Evolutionary conservation across 2,888 invertebrate species (phyloP).

Genomic region (Acrobeloides nanus): DNA sequence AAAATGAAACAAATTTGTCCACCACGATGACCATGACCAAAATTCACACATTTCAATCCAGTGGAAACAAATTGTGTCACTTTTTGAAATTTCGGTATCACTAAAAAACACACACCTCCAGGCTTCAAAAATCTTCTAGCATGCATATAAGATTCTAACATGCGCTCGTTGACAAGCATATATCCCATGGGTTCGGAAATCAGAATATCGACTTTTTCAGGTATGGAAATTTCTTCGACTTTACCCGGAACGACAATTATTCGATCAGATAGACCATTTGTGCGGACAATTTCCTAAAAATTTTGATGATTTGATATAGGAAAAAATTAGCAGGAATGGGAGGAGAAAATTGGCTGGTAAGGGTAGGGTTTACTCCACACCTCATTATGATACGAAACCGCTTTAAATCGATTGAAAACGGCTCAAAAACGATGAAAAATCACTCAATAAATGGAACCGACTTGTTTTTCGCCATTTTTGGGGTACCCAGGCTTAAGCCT

Average conservation of each 20-base stretch:
- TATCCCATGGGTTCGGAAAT: slow-evolving; percentile 99
- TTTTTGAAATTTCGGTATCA: not conserved
- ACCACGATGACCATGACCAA: too few relatives aligned
- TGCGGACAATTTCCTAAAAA: slow-evolving; percentile 70
- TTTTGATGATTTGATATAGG: slow-evolving; percentile 13
- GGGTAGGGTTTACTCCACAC: too few relatives aligned
- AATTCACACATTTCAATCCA: not conserved
- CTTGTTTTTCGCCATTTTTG: too few relatives aligned
- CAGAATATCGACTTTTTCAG: slow-evolving; percentile 89
- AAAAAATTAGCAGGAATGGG: not conserved
- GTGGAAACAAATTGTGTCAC: not conserved
- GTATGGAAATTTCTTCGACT: slow-evolving; percentile 92
- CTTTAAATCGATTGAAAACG: too few relatives aligned
- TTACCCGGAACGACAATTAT: slow-evolving; percentile 91
- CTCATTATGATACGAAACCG: too few relatives aligned
- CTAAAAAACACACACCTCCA: slow-evolving; percentile 56
- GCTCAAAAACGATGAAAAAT: too few relatives aligned
- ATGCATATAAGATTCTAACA: slow-evolving; percentile 96
- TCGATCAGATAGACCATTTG: slow-evolving; percentile 78
- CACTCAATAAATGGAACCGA: too few relatives aligned
- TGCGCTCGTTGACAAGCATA: slow-evolving; percentile 96
- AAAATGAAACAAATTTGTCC: too few relatives aligned
- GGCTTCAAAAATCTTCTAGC: slow-evolving; percentile 94
- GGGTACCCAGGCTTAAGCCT: too few relatives aligned
- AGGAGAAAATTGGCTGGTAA: not conserved